phyloP scores from a whole-genome alignment of 2,113 vertebrate genomes.

The Atractosteus spatula region DNA sequence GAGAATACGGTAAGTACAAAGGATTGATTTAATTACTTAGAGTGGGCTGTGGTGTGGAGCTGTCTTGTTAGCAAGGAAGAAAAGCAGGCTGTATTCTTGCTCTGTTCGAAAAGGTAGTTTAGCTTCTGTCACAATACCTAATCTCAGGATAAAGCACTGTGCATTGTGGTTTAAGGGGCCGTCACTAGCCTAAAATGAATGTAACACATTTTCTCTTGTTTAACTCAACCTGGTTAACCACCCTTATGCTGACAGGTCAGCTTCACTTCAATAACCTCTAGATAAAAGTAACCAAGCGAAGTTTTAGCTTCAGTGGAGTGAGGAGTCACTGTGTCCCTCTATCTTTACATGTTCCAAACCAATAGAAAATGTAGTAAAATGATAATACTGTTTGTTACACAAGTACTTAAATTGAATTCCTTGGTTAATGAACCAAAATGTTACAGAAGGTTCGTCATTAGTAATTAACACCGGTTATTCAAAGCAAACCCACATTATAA shows the following conservation, averaged over 20 bases:
- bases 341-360: too few species aligned
- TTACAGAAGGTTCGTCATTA: too few species aligned
- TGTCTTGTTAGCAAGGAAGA: conserved; percentile 84
- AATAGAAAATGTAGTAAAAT: too few species aligned
- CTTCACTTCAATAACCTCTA: conserved; percentile 17
- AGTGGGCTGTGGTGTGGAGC: conserved; percentile 84
- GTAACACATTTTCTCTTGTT: conserved; percentile 73
- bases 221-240: conserved; percentile 74
- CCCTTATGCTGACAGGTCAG: conserved; percentile 16
- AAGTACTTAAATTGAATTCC: too few species aligned
- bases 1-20: conserved; percentile 89
- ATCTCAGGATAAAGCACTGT: conserved; percentile 82
- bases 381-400: too few species aligned
- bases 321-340: too few species aligned
- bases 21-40: conserved; percentile 98
- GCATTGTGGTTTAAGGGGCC: conserved; percentile 76
- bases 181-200: conserved; percentile 72
- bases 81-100: conserved; percentile 83
- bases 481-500: too few species aligned
- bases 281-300: conserved; percentile 5
- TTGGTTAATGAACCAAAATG: too few species aligned
- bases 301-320: too few species aligned
- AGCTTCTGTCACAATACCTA: conserved; percentile 89
- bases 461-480: too few species aligned
- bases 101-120: conserved; percentile 79